Base-by-base conservation (phyloP, 37 sponge, comb jelly and placozoan species). In the Axinella damicornis region DNA sequence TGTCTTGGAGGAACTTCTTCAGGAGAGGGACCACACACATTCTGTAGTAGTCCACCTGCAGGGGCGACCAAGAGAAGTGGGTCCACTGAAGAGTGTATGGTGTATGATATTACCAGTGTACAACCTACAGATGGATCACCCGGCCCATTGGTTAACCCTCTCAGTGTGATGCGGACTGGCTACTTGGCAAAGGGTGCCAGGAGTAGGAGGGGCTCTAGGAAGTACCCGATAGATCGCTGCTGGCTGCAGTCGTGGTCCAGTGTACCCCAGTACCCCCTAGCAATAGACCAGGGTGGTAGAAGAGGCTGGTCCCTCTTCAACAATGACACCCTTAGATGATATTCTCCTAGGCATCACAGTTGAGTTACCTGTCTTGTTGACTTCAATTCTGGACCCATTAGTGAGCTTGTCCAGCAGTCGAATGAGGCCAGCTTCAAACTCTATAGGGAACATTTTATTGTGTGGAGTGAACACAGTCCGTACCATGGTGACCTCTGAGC, bases 141-240 rank as follows among this genome's bases (percentile, higher is more conserved):
- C 37, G 73, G 72, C 17, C 94, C 90, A 83, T 96, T 94, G 54
- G 99, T 99, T 53, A 92, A 56, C 0, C 99, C 99, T 34, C 54
- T 84, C 1, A 99, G 86, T 20, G 94, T 96, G 38, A 96, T 83
- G 4, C 62, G 53, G 20, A 99, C 77, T 35, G 95, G 90, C 27
- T 83, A 79, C 82, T 96, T 99, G 21, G 90, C 79, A 80, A 99
- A 99, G 30, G 99, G 97, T 21, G 99, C 99, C 46, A 99, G 76
- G 77, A 89, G 84, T 12, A 96, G 54, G 32, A 99, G 68, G 17
- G 90, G 89, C 69, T 99, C 99, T 2, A 99, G 85, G 73, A 79
- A 96, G 76, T 96, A 99, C 1, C 97, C 95, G 33, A 99, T 90
- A 4, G 89, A 87, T 31, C 94, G 63, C 54, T 91, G 76, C 20